A percentile compares a stretch with the other conserved stretches of the same genome.
phyloP scores from a whole-genome alignment of 2,113 vertebrate species.

The Mirounga angustirostris region DNA sequence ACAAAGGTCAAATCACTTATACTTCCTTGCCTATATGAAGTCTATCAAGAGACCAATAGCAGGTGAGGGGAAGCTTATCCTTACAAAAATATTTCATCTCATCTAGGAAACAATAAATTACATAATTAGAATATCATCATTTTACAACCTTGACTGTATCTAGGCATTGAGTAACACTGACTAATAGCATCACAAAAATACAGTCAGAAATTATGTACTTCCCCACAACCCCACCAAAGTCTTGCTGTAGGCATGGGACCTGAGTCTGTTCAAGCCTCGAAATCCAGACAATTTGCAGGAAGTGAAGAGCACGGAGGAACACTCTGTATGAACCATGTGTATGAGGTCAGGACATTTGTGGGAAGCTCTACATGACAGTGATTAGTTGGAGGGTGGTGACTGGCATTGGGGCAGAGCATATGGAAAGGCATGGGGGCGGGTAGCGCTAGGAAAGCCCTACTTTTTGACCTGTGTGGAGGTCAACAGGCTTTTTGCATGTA shows the following conservation, averaged over 20 bases:
- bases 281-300: too few species aligned
- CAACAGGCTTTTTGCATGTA: not conserved
- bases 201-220: rapidly evolving
- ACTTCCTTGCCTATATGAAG: not conserved
- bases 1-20: not conserved
- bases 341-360: too few species aligned
- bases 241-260: rapidly evolving
- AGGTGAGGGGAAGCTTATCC: not conserved
- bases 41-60: too few species aligned
- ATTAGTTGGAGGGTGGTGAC: rapidly evolving
- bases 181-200: not conserved
- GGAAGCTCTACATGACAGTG: rapidly evolving
- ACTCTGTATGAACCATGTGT: rapidly evolving
- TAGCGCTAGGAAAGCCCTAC: too few species aligned
- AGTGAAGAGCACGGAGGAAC: not conserved
- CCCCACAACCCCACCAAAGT: not conserved
- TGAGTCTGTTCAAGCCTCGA: not conserved
- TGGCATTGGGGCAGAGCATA: rapidly evolving
- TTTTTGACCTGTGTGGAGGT: too few species aligned
- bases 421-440: rapidly evolving
- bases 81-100: not conserved
- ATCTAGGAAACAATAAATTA: not conserved
- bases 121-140: not conserved
- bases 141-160: not conserved
- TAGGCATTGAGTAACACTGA: rapidly evolving